phyloP scores from a whole-genome alignment of 2,888 invertebrate species.

The Siphlonurus alternatus region DNA sequence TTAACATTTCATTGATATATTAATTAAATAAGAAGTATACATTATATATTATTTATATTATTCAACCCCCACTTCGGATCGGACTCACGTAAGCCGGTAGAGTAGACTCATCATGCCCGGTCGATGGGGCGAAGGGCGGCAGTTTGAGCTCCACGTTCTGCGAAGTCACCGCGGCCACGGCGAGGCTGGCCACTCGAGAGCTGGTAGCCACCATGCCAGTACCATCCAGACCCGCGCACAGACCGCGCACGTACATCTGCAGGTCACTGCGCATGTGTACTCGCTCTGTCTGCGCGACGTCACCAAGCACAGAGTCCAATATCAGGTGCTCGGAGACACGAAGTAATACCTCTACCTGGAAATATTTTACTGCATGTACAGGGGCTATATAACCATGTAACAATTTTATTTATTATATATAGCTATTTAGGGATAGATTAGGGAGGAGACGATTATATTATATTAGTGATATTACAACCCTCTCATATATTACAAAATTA shows the following conservation, averaged over 20 bases:
- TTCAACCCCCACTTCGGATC: too few species aligned
- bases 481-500: too few species aligned
- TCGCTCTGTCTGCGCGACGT: not conserved
- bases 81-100: too few species aligned
- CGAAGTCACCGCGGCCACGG: not conserved
- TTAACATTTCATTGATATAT: too few species aligned
- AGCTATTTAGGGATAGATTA: too few species aligned
- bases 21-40: too few species aligned
- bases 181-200: not conserved
- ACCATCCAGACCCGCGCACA: not conserved
- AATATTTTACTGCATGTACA: too few species aligned
- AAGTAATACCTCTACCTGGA: not conserved
- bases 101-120: not conserved
- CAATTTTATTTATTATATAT: too few species aligned
- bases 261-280: not conserved
- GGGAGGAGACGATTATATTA: too few species aligned
- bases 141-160: not conserved
- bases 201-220: not conserved
- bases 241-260: not conserved
- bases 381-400: too few species aligned
- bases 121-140: not conserved
- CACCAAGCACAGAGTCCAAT: not conserved
- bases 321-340: not conserved
- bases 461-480: too few species aligned
- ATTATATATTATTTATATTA: too few species aligned